phyloP scores from a whole-genome alignment of 2,113 vertebrate genomes.

The Pampusana beccarii region DNA sequence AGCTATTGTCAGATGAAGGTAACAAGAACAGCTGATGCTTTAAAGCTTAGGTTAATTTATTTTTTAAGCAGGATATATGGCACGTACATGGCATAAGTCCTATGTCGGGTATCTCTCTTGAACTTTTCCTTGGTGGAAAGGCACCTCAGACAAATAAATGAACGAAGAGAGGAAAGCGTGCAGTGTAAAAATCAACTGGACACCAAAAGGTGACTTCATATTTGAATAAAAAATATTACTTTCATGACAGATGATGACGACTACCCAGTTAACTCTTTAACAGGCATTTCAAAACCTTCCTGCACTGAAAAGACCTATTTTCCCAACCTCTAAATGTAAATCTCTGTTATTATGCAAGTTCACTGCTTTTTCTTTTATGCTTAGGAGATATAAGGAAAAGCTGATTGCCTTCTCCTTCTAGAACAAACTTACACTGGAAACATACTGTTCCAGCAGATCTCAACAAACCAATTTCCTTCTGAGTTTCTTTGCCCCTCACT shows the following conservation, averaged over 20 bases:
- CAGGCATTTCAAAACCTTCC: background rate
- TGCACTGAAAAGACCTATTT: background rate
- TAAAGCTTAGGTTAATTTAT: background rate
- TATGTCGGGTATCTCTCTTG: background rate
- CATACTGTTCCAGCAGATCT: background rate
- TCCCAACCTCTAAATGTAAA: background rate
- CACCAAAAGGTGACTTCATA: background rate
- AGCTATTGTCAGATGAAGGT: background rate
- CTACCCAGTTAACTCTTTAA: background rate
- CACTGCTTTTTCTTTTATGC: background rate
- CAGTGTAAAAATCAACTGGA: background rate
- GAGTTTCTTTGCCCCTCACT: background rate
- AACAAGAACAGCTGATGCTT: background rate
- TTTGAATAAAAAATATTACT: background rate
- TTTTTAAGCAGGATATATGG: background rate
- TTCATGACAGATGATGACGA: rapidly evolving
- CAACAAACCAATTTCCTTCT: background rate
- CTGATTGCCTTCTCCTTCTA: background rate
- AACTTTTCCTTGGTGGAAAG: background rate
- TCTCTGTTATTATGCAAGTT: background rate
- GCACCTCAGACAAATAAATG: background rate
- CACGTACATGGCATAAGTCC: background rate
- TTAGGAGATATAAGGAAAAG: background rate
- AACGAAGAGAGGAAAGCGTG: background rate
- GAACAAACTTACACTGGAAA: background rate